Evolutionary conservation across 2,113 vertebrate genomes (phyloP).

Genomic region (Myiopsitta monachus): DNA sequence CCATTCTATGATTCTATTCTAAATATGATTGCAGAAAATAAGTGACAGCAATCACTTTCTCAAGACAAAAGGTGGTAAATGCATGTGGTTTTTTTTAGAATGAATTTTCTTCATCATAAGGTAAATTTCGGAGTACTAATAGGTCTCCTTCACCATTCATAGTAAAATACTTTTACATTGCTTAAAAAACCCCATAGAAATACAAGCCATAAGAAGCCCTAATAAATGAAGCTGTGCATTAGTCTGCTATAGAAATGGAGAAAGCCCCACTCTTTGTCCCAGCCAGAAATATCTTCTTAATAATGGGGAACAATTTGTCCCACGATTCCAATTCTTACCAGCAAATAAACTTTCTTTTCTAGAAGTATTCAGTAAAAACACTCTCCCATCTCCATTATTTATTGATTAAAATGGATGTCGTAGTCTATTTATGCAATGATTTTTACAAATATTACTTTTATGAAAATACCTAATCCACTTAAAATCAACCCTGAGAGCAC

Average conservation of each 20-base stretch:
- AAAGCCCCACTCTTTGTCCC: background rate
- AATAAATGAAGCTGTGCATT: background rate
- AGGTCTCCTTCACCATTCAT: background rate
- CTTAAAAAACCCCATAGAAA: background rate
- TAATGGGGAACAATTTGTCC: background rate
- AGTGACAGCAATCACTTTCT: background rate
- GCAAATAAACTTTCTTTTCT: background rate
- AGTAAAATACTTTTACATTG: background rate
- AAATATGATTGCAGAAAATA: background rate
- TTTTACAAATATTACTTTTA: background rate
- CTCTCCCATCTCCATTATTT: background rate
- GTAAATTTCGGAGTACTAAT: background rate
- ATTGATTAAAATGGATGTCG: background rate
- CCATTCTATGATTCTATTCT: background rate
- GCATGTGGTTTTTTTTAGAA: background rate
- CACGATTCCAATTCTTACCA: background rate
- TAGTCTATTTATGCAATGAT: background rate
- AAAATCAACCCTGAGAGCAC: background rate
- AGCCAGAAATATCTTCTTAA: background rate
- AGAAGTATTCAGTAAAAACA: background rate
- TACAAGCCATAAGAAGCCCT: background rate
- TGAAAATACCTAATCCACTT: background rate
- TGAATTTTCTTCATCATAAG: background rate
- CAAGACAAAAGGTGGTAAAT: background rate
- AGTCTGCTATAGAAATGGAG: background rate